These are phyloP conservation scores for Orchesella flavescens DNA, from an alignment of 2,888 invertebrate genomes.

Conservation along the genomic window DNA sequence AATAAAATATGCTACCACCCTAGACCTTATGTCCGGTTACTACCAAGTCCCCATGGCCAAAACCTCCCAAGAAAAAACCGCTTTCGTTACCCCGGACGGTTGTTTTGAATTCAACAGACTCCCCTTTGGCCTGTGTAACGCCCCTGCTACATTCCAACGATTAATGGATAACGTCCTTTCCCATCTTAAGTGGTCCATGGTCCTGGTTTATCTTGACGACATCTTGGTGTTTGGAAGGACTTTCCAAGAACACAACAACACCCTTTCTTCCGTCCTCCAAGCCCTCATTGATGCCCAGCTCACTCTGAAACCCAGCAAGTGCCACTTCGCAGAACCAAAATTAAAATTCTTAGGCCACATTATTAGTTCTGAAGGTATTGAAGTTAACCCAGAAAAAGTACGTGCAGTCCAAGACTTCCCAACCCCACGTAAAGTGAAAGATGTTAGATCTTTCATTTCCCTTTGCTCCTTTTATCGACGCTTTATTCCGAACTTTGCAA, in stretches of 20 bases:
- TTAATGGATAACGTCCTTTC: not conserved
- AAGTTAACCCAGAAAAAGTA: not conserved
- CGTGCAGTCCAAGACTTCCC: slow-evolving; percentile 4
- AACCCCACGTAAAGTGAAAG: not conserved
- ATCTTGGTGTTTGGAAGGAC: not conserved
- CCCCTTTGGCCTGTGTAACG: not conserved
- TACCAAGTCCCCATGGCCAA: not conserved
- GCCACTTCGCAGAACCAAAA: not conserved
- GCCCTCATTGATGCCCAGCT: not conserved
- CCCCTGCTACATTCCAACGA: not conserved
- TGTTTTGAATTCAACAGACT: not conserved
- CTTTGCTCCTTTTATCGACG: slow-evolving; percentile 2
- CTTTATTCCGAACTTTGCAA: not conserved
- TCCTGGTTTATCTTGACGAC: slow-evolving; percentile 6
- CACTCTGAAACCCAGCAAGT: slow-evolving; percentile 10
- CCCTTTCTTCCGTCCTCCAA: slow-evolving; percentile 70
- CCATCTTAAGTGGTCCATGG: not conserved
- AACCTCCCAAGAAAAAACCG: slow-evolving; percentile 8
- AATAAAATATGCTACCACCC: not conserved
- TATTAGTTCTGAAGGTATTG: slow-evolving; percentile 5
- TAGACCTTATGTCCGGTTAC: not conserved
- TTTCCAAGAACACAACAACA: not conserved
- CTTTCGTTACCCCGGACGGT: slow-evolving; percentile 9
- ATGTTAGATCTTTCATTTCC: not conserved
- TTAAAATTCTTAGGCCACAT: slow-evolving; percentile 19